Evolutionary conservation across 2,797 vertebrate species (phyloP).

Genomic region (Pantherophis alleghaniensis): DNA sequence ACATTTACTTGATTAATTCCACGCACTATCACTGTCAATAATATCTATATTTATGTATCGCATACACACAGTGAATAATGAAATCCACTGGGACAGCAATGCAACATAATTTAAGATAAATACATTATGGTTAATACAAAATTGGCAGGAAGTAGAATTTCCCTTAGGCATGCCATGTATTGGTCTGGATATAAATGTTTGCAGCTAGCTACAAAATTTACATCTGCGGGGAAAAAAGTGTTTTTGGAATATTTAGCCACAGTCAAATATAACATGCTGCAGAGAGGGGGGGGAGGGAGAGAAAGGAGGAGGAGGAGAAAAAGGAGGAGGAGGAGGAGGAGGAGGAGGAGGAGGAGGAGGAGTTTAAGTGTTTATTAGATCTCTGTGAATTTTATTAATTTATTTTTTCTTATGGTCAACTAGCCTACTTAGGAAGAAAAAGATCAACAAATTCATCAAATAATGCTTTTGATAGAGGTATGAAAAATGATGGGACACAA

Average conservation of each 20-base stretch:
- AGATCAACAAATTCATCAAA: neutral
- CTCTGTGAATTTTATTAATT: neutral
- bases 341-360: fast-evolving
- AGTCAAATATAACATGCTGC: neutral
- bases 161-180: neutral
- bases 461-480: neutral
- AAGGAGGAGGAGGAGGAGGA: fast-evolving
- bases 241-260: neutral
- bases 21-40: neutral
- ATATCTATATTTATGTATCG: neutral
- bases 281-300: fast-evolving
- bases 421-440: constrained; percentile 22
- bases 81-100: neutral
- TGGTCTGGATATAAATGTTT: neutral
- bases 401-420: neutral
- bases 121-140: neutral
- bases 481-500: neutral
- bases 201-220: neutral
- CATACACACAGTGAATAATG: neutral
- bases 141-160: constrained; percentile 12
- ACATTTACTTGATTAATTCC: neutral
- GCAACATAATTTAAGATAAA: neutral
- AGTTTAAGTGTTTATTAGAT: neutral
- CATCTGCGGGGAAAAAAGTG: neutral
- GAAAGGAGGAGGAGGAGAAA: no score